phyloP scores from a whole-genome alignment of 2,113 vertebrate species.

The Indicator indicator region DNA sequence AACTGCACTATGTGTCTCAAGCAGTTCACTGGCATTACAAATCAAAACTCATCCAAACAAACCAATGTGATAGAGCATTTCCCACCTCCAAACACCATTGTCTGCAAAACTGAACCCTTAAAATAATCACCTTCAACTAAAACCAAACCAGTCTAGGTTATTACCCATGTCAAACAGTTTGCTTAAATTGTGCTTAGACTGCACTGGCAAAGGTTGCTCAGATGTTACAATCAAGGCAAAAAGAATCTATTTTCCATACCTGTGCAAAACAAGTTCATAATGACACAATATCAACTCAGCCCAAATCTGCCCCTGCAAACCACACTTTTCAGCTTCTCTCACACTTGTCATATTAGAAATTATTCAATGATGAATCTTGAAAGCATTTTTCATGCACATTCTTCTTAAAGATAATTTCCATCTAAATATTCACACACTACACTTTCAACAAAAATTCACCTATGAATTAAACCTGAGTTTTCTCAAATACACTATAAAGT shows the following conservation, averaged over 20 bases:
- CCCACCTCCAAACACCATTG: background rate
- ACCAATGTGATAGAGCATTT: background rate
- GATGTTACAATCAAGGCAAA: background rate
- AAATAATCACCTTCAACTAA: background rate
- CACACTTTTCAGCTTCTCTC: background rate
- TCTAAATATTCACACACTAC: background rate
- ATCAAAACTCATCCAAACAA: background rate
- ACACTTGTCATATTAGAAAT: conserved; percentile 21
- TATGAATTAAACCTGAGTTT: background rate
- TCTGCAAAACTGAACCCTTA: background rate
- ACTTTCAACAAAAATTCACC: background rate
- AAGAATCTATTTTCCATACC: background rate
- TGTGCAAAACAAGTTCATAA: background rate
- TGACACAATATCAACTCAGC: background rate
- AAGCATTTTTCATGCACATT: background rate
- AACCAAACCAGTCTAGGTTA: background rate
- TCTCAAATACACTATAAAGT: background rate
- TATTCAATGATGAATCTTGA: conserved; percentile 5
- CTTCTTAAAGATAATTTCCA: background rate
- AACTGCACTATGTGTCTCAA: background rate
- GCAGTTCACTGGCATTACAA: background rate
- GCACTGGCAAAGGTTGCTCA: background rate
- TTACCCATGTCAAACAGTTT: background rate
- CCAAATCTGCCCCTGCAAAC: conserved; percentile 15
- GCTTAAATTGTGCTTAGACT: background rate